phyloP scores from a whole-genome alignment of 2,113 vertebrate species.

The Percopsis transmontana region DNA sequence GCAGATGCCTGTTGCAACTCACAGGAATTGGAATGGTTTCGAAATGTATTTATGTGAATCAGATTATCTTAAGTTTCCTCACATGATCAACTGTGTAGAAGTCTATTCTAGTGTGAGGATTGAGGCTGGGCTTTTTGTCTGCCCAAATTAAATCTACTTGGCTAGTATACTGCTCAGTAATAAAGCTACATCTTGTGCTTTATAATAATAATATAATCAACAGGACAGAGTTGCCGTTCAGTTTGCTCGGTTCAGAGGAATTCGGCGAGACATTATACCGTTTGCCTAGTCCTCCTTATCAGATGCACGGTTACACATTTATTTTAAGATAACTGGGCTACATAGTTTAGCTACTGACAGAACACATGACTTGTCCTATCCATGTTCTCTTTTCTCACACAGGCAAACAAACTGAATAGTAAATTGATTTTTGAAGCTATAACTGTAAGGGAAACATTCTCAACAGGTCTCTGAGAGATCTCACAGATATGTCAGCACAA shows the following conservation, averaged over 20 bases:
- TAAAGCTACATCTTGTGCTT: background rate
- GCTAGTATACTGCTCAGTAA: background rate
- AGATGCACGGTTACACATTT: too few species aligned
- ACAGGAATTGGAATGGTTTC: conserved; percentile 23
- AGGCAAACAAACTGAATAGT: background rate
- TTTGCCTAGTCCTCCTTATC: background rate
- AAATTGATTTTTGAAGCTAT: background rate
- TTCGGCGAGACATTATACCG: background rate
- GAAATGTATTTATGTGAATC: conserved; percentile 26
- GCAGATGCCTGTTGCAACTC: background rate
- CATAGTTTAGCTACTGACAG: background rate
- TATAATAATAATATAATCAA: background rate
- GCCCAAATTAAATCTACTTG: background rate
- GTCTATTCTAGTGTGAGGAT: background rate
- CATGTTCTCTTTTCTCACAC: background rate
- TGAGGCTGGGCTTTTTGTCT: background rate
- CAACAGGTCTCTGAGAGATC: conserved; percentile 10
- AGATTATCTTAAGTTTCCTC: conserved; percentile 32
- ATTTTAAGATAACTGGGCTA: background rate
- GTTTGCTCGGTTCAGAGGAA: background rate
- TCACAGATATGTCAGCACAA: conserved; percentile 14
- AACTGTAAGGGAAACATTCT: background rate
- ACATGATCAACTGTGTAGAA: conserved; percentile 26
- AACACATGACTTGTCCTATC: background rate
- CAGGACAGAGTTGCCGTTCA: background rate